Conservation (phyloP, 2,113 vertebrate species). For the Centrocercus urophasianus region DNA sequence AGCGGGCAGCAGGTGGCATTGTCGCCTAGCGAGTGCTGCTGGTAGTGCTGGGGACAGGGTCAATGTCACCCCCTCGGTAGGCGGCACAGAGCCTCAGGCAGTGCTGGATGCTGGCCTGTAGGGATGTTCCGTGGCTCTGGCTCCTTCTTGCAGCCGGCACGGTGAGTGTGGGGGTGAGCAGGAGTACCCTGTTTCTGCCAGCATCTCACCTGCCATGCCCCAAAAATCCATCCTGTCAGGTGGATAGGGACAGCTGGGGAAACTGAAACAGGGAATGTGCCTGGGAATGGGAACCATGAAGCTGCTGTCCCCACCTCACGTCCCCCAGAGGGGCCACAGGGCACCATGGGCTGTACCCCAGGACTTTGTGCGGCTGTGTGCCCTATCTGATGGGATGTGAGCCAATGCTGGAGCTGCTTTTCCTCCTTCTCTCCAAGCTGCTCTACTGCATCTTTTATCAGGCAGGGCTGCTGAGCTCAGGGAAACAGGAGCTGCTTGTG, state of each 20-base stretch:
- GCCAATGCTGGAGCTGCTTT: neutral
- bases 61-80: neutral
- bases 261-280: neutral
- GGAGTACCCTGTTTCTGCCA: neutral
- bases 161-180: neutral
- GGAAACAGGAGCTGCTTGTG: neutral
- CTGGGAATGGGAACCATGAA: neutral
- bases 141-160: neutral
- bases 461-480: constrained; percentile 42
- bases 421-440: neutral
- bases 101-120: neutral
- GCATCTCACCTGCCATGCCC: neutral
- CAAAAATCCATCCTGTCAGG: neutral
- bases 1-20: constrained; percentile 66
- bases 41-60: neutral
- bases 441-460: constrained; percentile 10
- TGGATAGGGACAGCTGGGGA: neutral
- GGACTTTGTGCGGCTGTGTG: neutral
- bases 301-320: neutral
- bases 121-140: neutral
- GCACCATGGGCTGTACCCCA: neutral
- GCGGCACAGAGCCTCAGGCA: neutral
- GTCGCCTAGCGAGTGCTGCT: neutral
- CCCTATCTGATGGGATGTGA: constrained; percentile 42
- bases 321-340: rapidly evolving